Percentiles rank a stretch among this genome's conserved stretches.
Conservation (phyloP, 2,888 invertebrate species). For the Boloria euphrosyne region DNA sequence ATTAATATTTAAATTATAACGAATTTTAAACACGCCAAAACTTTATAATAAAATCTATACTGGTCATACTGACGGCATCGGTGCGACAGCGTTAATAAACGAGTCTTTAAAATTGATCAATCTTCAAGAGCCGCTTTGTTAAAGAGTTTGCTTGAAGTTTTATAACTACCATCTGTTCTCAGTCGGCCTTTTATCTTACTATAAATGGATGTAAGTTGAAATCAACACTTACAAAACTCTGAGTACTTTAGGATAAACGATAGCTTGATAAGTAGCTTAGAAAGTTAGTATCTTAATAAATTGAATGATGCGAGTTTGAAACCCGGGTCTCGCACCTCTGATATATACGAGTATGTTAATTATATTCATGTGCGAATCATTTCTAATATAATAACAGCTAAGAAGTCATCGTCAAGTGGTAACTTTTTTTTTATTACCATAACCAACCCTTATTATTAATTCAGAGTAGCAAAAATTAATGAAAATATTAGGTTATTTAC, state of each 20-base stretch:
- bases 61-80: background rate
- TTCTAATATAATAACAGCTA: too few species aligned
- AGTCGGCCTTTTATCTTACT: conserved; percentile 10
- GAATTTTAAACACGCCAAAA: background rate
- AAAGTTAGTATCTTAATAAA: too few species aligned
- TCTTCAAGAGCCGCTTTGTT: conserved; percentile 19
- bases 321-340: too few species aligned
- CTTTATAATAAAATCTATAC: background rate
- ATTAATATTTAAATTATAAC: too few species aligned
- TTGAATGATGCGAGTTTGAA: too few species aligned
- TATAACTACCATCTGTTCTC: conserved; percentile 17
- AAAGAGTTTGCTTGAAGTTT: conserved; percentile 19
- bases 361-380: too few species aligned
- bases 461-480: too few species aligned
- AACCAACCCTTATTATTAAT: too few species aligned
- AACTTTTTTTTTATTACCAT: too few species aligned
- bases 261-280: background rate
- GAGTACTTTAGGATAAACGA: background rate
- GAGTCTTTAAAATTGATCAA: conserved; percentile 19
- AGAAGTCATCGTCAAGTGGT: too few species aligned
- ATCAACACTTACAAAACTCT: conserved; percentile 3
- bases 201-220: conserved; percentile 9
- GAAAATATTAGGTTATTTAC: too few species aligned
- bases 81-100: conserved; percentile 4
- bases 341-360: too few species aligned